Evolutionary conservation across 2,113 vertebrate species (phyloP), one percentile per base, ranked within the genome.

Genomic region (Syngnathus typhle): DNA sequence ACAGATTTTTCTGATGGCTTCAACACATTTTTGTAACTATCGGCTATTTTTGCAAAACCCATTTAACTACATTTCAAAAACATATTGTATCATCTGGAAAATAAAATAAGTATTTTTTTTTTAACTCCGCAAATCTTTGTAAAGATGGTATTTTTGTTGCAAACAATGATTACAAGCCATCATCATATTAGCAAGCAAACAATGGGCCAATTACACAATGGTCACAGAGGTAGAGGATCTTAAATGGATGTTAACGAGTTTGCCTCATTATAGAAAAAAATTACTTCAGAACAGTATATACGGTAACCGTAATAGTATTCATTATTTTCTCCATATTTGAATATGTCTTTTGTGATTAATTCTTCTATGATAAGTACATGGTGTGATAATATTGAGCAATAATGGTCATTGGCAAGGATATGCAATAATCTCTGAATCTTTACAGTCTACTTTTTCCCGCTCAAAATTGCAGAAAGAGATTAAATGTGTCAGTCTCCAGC

Each of bases 401-500:
- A 69, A 69, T 37, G 71, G 56, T 67, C 76, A 76, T 74, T 81
- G 61, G 78, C 60, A 68, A 76, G 47, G 54, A 60, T 1, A 32
- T 54, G 61, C 58, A 44, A 62, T 58, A 69, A 77, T 72, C 70
- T 74, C 76, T 75, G 54, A 74, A 85, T 73, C 55, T 75, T 65
- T 72, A 82, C 67, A 68, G 47, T 71, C 70, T 69, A 75, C 65
- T 72, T 78, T 75, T 71, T 74, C 27, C 39, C 69, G 72, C 76
- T 85, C 83, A 89, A 90, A 86, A 89, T 89, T 88, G 85, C 65
- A 64, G 77, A 88, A 84, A 69, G 88, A 90, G 85, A 91, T 91
- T 88, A 90, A 91, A 91, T 85, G 67, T 79, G 82, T 89, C 87
- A 89, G 73, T 78, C 81, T 69, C 71, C 63, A 69, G 70, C 60